Base-by-base conservation (phyloP, 2,888 invertebrate genomes). In the Timema cristinae region DNA sequence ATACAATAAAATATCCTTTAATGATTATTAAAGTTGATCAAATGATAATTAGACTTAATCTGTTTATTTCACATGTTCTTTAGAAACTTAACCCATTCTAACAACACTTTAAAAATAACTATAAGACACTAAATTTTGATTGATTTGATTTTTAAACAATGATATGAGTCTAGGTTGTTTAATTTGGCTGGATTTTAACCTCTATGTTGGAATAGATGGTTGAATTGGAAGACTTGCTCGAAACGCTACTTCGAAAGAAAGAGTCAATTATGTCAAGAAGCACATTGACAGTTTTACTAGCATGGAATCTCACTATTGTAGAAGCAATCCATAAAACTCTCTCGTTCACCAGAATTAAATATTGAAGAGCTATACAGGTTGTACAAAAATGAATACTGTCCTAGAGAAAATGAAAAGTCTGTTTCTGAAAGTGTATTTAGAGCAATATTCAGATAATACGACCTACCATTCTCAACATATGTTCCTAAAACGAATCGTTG, bases 251-350 rank as follows among this genome's bases (percentile, higher is more conserved):
- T 61, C 61, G 47, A 47, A 61, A 61, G 61, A 61, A 47, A 61
- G 61, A 16, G 15, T 61, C 15, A 61, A 47, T 16, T 47, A 61
- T 61, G 61, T 61, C 16, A 61, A 61, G 61, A 61, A 61, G 11
- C 61, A 61, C 61, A 61, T 61, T 61, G 61, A 61, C 61, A 61
- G 61, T 16, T 61, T 61, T 61, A 7, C 15, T 16, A 61, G 61
- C 16, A 61, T 61, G 9, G 61, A 61, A 47, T 9, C 61, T 16
- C 7, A 61, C 47, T 61, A 61, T 61, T 61, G 61, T 15, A 7
- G 61, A 61, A 61, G 11, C 7, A 61, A 47, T 61, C 61, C 61
- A 61, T 47, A 61, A 61, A 61, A 16, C 11, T 61, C 9, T 61
- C 16, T 61, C 61, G 16, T 47, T 9, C 15, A 47, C 59, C 59